A percentile compares a stretch with the other conserved stretches of the same genome.
Conservation (phyloP, 2,113 vertebrate genomes). For the Microcebus murinus region DNA sequence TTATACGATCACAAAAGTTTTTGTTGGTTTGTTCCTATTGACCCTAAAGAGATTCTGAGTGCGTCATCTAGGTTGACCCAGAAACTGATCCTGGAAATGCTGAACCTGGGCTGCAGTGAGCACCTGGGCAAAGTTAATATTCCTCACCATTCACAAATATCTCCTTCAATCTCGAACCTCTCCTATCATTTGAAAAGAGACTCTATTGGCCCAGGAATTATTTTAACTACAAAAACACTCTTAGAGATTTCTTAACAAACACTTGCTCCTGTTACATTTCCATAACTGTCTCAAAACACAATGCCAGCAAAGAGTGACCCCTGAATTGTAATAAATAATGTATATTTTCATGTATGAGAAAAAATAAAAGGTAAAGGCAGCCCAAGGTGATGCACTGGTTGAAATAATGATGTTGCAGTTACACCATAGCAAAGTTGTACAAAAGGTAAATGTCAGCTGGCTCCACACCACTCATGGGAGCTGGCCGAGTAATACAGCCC, state of each 20-base stretch:
- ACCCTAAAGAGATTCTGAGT: not conserved
- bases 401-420: not conserved
- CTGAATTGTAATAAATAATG: slow-evolving; percentile 2
- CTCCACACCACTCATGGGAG: not conserved
- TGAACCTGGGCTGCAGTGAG: not conserved
- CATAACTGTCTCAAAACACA: not conserved
- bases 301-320: not conserved
- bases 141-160: not conserved
- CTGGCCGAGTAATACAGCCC: not conserved
- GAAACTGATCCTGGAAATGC: not conserved
- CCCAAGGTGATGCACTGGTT: not conserved
- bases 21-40: not conserved
- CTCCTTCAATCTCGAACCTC: not conserved
- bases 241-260: not conserved
- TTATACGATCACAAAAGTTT: not conserved
- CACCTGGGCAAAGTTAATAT: not conserved
- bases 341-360: not conserved
- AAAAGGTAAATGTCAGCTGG: not conserved
- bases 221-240: not conserved
- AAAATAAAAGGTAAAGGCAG: not conserved
- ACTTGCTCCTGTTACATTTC: not conserved
- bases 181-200: not conserved
- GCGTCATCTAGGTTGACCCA: not conserved
- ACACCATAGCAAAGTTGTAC: not conserved
- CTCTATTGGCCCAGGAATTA: not conserved